phyloP scores from a whole-genome alignment of 92 coral and sea anemone species.

The Epizoanthus ramosus region DNA sequence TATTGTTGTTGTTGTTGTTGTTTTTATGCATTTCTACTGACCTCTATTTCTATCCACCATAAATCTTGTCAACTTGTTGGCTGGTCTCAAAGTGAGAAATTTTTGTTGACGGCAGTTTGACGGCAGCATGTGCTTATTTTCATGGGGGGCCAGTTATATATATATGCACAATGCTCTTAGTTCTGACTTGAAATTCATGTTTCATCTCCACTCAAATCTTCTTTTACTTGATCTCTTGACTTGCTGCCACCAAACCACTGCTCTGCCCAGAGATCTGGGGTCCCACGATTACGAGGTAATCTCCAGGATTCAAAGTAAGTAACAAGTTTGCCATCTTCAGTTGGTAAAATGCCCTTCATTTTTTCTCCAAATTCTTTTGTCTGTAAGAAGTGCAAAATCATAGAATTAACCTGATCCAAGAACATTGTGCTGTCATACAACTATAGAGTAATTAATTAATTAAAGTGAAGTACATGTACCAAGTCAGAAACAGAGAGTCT shows the following conservation, averaged over 20 bases:
- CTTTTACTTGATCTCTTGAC: not conserved
- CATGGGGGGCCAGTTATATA: too few relatives aligned
- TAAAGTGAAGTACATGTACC: too few relatives aligned
- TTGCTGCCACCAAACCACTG: constrained; percentile 42
- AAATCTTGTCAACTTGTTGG: too few relatives aligned
- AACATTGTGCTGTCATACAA: too few relatives aligned
- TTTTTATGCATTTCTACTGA: too few relatives aligned
- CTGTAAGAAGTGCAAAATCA: constrained; percentile 31
- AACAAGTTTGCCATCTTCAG: constrained; percentile 83
- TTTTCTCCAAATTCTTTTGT: constrained; percentile 79
- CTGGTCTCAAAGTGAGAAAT: too few relatives aligned
- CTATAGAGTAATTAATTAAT: too few relatives aligned
- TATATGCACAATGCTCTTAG: too few relatives aligned
- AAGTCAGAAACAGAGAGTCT: not conserved
- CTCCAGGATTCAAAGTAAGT: constrained; percentile 76
- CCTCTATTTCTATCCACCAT: too few relatives aligned
- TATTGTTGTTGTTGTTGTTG: too few relatives aligned
- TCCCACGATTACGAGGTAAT: constrained; percentile 63
- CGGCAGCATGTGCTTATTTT: too few relatives aligned
- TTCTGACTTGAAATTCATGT: not conserved
- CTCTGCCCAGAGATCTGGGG: constrained; percentile 46
- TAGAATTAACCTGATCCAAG: not conserved
- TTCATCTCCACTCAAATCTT: constrained; percentile 1
- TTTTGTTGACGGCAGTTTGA: too few relatives aligned
- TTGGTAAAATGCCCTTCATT: constrained; percentile 74